These are phyloP conservation scores for Drosophila anomelani DNA, from an alignment of 2,888 invertebrate genomes.

Conservation along the genomic window DNA sequence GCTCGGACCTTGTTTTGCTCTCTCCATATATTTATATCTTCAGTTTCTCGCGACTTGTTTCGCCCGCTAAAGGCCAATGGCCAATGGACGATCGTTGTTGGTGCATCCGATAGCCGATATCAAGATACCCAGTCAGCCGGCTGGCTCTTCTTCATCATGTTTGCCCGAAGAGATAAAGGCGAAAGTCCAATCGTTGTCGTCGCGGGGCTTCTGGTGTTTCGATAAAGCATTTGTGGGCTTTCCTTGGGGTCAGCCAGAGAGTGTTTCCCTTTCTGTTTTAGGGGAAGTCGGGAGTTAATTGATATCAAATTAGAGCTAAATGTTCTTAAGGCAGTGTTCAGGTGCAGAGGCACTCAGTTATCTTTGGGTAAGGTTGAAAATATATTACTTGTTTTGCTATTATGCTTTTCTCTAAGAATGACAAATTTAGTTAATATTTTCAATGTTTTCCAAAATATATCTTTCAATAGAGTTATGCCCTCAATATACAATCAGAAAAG, in stretches of 20 bases:
- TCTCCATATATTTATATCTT: conserved; percentile 19
- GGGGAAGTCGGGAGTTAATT: background rate
- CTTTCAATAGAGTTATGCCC: background rate
- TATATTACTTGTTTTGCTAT: background rate
- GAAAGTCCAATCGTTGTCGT: conserved; percentile 1
- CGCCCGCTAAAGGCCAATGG: conserved; percentile 41
- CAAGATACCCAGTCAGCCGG: conserved; percentile 7
- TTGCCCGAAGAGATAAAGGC: conserved; percentile 15
- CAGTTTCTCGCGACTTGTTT: conserved; percentile 22
- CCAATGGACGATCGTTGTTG: conserved; percentile 49
- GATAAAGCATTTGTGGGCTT: conserved; percentile 32
- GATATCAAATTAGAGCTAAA: background rate
- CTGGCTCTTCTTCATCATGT: background rate
- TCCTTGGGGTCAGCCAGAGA: conserved; percentile 4
- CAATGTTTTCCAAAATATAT: background rate
- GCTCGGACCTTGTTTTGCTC: conserved; percentile 24
- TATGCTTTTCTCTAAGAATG: too few relatives aligned
- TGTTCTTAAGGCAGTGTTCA: background rate
- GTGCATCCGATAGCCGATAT: conserved; percentile 39
- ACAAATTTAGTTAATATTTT: too few relatives aligned
- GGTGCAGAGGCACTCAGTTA: background rate
- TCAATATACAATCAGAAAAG: background rate
- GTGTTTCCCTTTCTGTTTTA: background rate
- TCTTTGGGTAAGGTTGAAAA: background rate
- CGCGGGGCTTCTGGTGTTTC: conserved; percentile 21